Evolutionary conservation across 2,888 invertebrate genomes (phyloP).

Genomic region (Heliconius aoede): DNA sequence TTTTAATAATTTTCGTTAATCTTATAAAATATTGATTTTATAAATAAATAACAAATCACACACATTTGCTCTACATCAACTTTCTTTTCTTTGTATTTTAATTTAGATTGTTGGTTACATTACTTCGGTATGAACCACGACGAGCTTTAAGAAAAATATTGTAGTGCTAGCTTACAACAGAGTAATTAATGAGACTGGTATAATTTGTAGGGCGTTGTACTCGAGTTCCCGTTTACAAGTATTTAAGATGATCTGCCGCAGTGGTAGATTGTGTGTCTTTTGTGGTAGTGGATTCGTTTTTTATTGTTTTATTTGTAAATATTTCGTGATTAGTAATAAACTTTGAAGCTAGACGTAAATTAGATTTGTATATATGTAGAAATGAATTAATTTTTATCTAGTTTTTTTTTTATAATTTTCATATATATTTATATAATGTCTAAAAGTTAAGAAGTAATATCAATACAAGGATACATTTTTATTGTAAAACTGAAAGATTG

Average conservation of each 20-base stretch:
- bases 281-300: background rate
- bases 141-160: conserved; percentile 34
- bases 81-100: conserved; percentile 1
- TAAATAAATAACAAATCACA: background rate
- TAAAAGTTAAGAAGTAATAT: background rate
- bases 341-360: background rate
- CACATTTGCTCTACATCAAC: background rate
- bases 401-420: background rate
- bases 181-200: conserved; percentile 36
- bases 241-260: conserved; percentile 12
- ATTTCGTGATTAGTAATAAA: background rate
- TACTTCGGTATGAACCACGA: conserved; percentile 13
- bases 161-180: conserved; percentile 30
- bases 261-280: background rate
- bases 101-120: conserved; percentile 13
- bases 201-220: conserved; percentile 40
- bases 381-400: background rate
- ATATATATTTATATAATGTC: background rate
- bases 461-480: background rate
- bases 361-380: background rate
- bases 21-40: background rate
- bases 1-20: background rate
- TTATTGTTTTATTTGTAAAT: background rate
- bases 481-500: background rate
- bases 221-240: conserved; percentile 12